A percentile compares a stretch with the other conserved stretches of the same genome.
phyloP scores from a whole-genome alignment of 2,113 vertebrate genomes.

The Neolamprologus devosi region DNA sequence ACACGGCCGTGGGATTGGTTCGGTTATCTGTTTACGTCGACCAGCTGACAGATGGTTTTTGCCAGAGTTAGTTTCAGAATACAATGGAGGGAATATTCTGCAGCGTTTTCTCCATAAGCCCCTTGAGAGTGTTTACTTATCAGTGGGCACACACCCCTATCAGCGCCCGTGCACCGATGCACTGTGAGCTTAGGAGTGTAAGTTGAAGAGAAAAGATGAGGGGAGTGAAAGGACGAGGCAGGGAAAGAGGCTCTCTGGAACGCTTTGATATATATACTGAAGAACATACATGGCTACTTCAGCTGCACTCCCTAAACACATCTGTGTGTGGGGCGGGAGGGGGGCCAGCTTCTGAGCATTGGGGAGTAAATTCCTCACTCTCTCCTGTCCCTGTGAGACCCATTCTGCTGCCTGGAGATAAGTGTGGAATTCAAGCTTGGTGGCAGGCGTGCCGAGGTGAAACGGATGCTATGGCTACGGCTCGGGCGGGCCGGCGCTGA shows the following conservation, averaged over 20 bases:
- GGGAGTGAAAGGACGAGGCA: neutral
- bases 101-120: conserved; percentile 34
- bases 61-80: neutral
- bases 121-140: conserved; percentile 57
- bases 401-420: conserved; percentile 61
- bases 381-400: conserved; percentile 16
- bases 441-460: conserved; percentile 20
- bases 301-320: conserved; percentile 34
- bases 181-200: conserved; percentile 10
- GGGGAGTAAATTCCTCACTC: conserved; percentile 27
- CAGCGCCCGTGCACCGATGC: conserved; percentile 39
- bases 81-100: conserved; percentile 21
- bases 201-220: neutral
- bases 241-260: conserved; percentile 34
- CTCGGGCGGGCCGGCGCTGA: neutral
- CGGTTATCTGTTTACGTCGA: conserved; percentile 30
- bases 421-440: conserved; percentile 44
- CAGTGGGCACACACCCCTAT: conserved; percentile 58
- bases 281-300: conserved; percentile 51
- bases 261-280: conserved; percentile 48
- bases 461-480: conserved; percentile 28
- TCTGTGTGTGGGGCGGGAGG: conserved; percentile 18
- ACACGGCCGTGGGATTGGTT: neutral
- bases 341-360: neutral
- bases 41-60: conserved; percentile 8